These are phyloP conservation scores for Gymnocheta viridis DNA, from an alignment of 2,888 invertebrate genomes.

Conservation along the genomic window DNA sequence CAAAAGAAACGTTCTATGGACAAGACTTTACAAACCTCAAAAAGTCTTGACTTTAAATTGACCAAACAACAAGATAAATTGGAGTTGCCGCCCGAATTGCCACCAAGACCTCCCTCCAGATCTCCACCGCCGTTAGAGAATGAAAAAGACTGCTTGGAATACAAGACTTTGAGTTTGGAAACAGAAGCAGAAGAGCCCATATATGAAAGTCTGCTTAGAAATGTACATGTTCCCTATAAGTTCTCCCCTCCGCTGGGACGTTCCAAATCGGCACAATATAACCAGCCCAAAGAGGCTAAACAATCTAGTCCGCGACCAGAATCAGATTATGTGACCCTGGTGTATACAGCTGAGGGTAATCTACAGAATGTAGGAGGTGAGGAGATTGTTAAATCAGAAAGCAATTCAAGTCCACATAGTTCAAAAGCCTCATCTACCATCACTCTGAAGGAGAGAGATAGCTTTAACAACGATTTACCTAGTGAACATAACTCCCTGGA, in stretches of 20 bases:
- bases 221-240: conserved; percentile 82
- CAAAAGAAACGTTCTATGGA: conserved; percentile 83
- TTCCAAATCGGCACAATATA: conserved; percentile 78
- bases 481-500: conserved; percentile 38
- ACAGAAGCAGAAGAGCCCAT: conserved; percentile 79
- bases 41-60: conserved; percentile 67
- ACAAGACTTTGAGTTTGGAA: conserved; percentile 44
- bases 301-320: conserved; percentile 77
- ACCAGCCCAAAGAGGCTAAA: conserved; percentile 75
- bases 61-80: conserved; percentile 9
- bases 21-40: conserved; percentile 69
- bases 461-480: conserved; percentile 58
- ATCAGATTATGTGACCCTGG: conserved; percentile 81
- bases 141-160: conserved; percentile 70
- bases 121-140: conserved; percentile 79
- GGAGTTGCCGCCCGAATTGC: conserved; percentile 71
- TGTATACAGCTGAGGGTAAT: conserved; percentile 78
- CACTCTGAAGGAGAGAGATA: conserved; percentile 75
- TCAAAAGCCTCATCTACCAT: conserved; percentile 72
- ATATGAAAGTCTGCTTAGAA: conserved; percentile 80
- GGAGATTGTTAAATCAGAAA: conserved; percentile 58
- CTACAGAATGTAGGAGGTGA: conserved; percentile 78
- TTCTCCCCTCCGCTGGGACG: conserved; percentile 81
- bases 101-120: conserved; percentile 80
- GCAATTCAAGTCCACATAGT: conserved; percentile 49